Conservation (phyloP, 30 jellyfish, hydroid and myxozoan species). For the Turritopsis rubra region DNA sequence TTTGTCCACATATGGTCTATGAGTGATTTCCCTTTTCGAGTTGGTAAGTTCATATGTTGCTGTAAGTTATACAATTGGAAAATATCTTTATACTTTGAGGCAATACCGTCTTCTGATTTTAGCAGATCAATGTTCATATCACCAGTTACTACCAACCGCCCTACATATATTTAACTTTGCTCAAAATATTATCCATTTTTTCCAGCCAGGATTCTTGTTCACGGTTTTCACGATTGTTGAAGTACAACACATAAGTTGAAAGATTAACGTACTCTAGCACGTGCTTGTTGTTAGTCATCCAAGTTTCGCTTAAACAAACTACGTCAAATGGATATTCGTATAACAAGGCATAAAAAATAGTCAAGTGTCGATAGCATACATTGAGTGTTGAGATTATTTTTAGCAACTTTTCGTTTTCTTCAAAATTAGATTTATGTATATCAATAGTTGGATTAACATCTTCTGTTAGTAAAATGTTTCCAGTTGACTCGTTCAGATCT, state of each 20-base stretch:
- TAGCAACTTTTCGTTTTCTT: too few relatives aligned
- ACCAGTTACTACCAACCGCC: constrained; percentile 36
- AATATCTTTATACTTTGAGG: constrained; percentile 25
- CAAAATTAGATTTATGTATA: too few relatives aligned
- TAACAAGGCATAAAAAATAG: too few relatives aligned
- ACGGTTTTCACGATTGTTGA: constrained; percentile 24
- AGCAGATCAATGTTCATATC: constrained; percentile 48
- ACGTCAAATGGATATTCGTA: not conserved
- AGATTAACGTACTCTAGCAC: not conserved
- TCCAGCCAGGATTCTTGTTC: constrained; percentile 9
- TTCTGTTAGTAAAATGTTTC: too few relatives aligned
- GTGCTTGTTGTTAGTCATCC: not conserved
- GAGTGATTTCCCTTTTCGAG: constrained; percentile 39
- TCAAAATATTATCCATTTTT: not conserved
- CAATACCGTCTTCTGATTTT: not conserved
- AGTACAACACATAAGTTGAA: not conserved
- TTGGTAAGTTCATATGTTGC: constrained; percentile 40
- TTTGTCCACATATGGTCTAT: constrained; percentile 50
- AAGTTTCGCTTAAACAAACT: not conserved
- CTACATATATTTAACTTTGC: not conserved
- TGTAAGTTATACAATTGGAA: constrained; percentile 29
- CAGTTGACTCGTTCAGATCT: too few relatives aligned
- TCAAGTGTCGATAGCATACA: too few relatives aligned
- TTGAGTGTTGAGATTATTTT: too few relatives aligned
- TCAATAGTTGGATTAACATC: too few relatives aligned